Percentiles rank a stretch among this genome's conserved stretches.
Conservation (phyloP, 2,113 vertebrate genomes). For the Oriolus oriolus region DNA sequence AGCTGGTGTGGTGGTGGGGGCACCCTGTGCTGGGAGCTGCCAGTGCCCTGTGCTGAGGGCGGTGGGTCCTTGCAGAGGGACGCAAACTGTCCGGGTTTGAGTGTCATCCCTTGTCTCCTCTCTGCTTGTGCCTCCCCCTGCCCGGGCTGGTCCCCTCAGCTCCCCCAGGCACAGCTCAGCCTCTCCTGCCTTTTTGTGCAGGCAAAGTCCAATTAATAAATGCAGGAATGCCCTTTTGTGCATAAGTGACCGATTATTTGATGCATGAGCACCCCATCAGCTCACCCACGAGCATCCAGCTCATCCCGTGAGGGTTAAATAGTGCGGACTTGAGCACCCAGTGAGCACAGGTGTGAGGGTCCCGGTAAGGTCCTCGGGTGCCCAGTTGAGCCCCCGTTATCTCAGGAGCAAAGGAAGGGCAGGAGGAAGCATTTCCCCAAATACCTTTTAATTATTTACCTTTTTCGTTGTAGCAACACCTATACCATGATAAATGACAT, state of each 20-base stretch:
- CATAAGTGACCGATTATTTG: background rate
- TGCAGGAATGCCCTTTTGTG: background rate
- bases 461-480: background rate
- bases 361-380: background rate
- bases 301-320: background rate
- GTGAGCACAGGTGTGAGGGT: accelerated
- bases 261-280: background rate
- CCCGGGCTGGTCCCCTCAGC: background rate
- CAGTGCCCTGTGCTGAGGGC: accelerated
- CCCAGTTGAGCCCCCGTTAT: accelerated
- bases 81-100: background rate
- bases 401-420: background rate
- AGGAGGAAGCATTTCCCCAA: background rate
- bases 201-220: background rate
- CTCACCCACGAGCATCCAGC: background rate
- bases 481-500: background rate
- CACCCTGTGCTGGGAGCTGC: background rate
- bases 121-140: background rate
- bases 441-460: background rate
- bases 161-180: background rate
- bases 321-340: background rate
- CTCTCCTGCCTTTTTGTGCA: background rate
- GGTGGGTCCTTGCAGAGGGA: background rate
- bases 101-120: background rate
- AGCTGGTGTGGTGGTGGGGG: background rate